Percentiles rank a stretch among this genome's conserved stretches.
Evolutionary conservation across 2,113 vertebrate species (phyloP).

Genomic region (Gambusia holbrooki): DNA sequence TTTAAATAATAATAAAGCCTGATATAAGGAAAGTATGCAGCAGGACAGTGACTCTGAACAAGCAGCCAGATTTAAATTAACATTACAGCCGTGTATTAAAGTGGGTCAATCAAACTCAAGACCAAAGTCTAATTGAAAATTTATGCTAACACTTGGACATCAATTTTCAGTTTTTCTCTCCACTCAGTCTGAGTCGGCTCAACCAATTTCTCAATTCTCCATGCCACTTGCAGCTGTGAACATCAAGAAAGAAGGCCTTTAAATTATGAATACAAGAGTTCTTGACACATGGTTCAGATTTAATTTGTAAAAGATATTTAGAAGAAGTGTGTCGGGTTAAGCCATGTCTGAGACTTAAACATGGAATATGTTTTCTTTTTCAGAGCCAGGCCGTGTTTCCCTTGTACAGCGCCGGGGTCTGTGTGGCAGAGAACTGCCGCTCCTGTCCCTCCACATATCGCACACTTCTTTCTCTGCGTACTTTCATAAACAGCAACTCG

Average conservation of each 20-base stretch:
- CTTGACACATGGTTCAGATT: not conserved
- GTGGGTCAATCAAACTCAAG: no score
- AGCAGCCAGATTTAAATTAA: no score
- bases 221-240: not conserved
- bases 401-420: slow-evolving; percentile 84
- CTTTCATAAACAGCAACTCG: slow-evolving; percentile 87
- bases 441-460: slow-evolving; percentile 85
- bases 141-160: not conserved
- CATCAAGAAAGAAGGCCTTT: not conserved
- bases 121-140: no score
- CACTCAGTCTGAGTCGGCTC: not conserved
- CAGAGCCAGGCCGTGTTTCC: slow-evolving; percentile 86
- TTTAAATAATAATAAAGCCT: no score
- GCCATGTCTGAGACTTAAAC: not conserved
- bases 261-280: not conserved
- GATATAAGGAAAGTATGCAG: no score
- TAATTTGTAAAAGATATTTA: not conserved
- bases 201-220: no score
- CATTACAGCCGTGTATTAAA: no score
- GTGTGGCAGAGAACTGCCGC: slow-evolving; percentile 85
- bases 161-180: not conserved
- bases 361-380: slow-evolving; percentile 37
- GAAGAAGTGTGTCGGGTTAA: not conserved
- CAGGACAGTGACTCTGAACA: no score
- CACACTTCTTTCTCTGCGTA: slow-evolving; percentile 83